A percentile compares a stretch with the other conserved stretches of the same genome.
Conservation (phyloP, 2,888 invertebrate species). For the Drosophila sordidapex region DNA sequence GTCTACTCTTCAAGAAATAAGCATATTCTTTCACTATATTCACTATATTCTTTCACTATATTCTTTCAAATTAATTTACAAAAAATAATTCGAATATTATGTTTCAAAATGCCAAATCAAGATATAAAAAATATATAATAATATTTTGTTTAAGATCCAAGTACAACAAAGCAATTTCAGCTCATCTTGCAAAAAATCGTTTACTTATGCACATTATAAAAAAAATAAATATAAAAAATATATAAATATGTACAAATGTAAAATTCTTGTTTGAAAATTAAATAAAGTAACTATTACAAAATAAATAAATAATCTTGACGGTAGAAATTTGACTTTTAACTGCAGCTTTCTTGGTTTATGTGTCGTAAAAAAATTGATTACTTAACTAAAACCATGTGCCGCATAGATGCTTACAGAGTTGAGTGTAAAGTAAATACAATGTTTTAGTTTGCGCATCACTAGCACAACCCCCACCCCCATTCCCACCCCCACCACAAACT, state of each 20-base stretch:
- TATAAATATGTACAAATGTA: not conserved
- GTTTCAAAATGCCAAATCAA: not conserved
- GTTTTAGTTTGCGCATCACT: constrained; percentile 45
- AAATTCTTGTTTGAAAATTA: not conserved
- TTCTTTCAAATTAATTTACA: not conserved
- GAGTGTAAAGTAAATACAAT: not conserved
- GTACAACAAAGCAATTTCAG: not conserved
- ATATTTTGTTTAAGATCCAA: not conserved
- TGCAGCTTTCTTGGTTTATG: not conserved
- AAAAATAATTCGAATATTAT: not conserved
- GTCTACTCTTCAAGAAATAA: no score
- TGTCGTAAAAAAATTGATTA: not conserved
- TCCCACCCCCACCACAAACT: not conserved
- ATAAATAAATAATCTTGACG: not conserved
- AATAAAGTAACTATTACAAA: not conserved
- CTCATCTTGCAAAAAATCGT: not conserved
- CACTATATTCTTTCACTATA: no score
- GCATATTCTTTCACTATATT: no score
- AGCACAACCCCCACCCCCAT: not conserved
- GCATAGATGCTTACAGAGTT: not conserved
- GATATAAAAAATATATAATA: not conserved
- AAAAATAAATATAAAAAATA: no score
- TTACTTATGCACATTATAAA: not conserved
- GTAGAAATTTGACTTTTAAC: not conserved
- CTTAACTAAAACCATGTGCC: not conserved